Percentiles rank a stretch among this genome's conserved stretches.
These are phyloP conservation scores for Parazoanthus atlanticus DNA, from an alignment of 92 coral and sea anemone genomes.

Conservation along the genomic window DNA sequence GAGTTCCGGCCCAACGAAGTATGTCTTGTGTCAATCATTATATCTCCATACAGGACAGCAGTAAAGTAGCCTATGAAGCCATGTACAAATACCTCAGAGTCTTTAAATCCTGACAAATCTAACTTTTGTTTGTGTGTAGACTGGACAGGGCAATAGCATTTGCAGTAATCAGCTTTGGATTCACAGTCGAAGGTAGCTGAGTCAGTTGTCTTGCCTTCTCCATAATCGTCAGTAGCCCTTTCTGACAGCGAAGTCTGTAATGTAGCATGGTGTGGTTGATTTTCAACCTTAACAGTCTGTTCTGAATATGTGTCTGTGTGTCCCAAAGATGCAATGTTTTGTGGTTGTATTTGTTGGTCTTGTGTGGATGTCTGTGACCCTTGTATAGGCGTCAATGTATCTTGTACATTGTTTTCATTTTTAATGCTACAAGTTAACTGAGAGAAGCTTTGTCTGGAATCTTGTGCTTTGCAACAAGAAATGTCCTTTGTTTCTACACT, in stretches of 20 bases:
- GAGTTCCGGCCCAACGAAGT: conserved; percentile 45
- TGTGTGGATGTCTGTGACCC: not conserved
- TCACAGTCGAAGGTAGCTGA: not conserved
- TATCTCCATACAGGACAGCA: conserved; percentile 47
- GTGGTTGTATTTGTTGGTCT: not conserved
- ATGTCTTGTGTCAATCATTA: conserved; percentile 61
- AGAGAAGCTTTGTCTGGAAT: not conserved
- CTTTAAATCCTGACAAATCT: not conserved
- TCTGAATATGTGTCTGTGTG: not conserved
- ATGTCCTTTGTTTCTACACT: not conserved
- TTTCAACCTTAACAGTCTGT: not conserved
- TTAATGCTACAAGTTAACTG: not conserved
- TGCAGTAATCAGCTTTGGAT: not conserved
- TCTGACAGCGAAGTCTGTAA: not conserved
- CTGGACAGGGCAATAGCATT: not conserved
- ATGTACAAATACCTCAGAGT: conserved; percentile 28
- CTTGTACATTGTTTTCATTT: not conserved
- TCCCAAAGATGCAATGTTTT: not conserved
- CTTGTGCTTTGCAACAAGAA: not conserved
- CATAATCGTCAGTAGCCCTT: no score
- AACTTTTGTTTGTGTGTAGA: not conserved
- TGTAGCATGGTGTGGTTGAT: not conserved
- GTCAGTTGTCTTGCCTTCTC: not conserved
- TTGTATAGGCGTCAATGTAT: not conserved
- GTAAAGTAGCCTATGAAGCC: conserved; percentile 63